Evolutionary conservation across 2,797 vertebrate species (phyloP).

Genomic region (Scyliorhinus canicula): DNA sequence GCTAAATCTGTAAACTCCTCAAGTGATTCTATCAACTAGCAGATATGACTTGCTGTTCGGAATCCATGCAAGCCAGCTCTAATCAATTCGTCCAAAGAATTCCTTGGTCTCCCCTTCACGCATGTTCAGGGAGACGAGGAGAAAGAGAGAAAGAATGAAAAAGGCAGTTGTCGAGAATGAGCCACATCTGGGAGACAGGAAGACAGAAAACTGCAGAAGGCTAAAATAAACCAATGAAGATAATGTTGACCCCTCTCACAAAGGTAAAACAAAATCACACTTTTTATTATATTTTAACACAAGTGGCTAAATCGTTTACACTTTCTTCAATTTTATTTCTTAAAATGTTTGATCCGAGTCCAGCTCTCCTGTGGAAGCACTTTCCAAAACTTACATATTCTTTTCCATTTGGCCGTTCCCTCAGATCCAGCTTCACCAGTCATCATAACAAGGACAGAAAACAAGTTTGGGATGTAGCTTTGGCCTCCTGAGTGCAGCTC

Average conservation of each 20-base stretch:
- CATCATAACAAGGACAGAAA: background rate
- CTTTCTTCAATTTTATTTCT: background rate
- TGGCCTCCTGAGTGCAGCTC: too few species aligned
- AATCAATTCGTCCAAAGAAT: background rate
- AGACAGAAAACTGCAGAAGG: background rate
- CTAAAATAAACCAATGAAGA: background rate
- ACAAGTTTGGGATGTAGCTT: background rate
- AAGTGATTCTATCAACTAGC: background rate
- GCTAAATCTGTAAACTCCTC: background rate
- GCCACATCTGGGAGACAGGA: too few species aligned
- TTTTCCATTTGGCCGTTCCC: background rate
- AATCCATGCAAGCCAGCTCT: background rate
- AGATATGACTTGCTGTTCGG: background rate
- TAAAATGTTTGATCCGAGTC: background rate
- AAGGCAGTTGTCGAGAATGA: background rate
- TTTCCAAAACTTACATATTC: background rate
- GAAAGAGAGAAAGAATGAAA: too few species aligned
- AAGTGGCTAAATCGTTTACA: background rate
- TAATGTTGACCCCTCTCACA: background rate
- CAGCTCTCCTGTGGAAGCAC: conserved; percentile 21
- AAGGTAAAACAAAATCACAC: background rate
- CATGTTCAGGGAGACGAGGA: background rate
- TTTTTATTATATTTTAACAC: background rate
- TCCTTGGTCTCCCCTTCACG: background rate
- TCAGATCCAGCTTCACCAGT: conserved; percentile 4